Evolutionary conservation across 2,797 vertebrate genomes (phyloP).

Genomic region (Hemibagrus guttatus): DNA sequence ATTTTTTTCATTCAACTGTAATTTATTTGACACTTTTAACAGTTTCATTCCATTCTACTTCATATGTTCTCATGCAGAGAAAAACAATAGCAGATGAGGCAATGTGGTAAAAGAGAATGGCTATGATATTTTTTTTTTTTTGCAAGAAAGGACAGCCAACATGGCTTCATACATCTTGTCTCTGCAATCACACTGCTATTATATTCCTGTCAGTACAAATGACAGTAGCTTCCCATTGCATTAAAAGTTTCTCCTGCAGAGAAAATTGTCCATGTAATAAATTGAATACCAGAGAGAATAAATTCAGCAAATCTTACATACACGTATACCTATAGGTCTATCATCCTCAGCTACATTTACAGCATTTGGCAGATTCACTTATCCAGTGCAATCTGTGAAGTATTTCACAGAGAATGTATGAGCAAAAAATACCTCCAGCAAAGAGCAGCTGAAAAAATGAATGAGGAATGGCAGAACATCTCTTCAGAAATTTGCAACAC

Average conservation of each 20-base stretch:
- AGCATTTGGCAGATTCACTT: no score
- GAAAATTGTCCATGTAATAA: not conserved
- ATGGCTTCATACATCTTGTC: slow-evolving; percentile 70
- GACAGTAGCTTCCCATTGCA: slow-evolving; percentile 33
- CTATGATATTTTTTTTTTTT: slow-evolving; percentile 52
- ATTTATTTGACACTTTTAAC: not conserved
- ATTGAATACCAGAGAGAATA: not conserved
- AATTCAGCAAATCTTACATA: not conserved
- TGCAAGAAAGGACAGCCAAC: not conserved
- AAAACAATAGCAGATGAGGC: slow-evolving; percentile 69
- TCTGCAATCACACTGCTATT: slow-evolving; percentile 69
- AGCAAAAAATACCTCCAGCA: no score
- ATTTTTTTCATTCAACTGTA: not conserved
- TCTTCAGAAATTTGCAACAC: no score
- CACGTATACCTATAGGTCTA: not conserved
- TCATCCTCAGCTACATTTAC: not conserved
- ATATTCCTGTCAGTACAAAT: slow-evolving; percentile 73
- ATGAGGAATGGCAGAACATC: no score
- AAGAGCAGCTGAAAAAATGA: no score
- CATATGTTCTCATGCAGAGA: slow-evolving; percentile 52
- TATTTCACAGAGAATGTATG: no score
- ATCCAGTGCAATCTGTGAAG: no score
- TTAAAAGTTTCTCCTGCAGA: slow-evolving; percentile 7
- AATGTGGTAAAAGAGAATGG: slow-evolving; percentile 68
- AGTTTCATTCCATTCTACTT: not conserved